Percentiles rank a stretch among this genome's conserved stretches.
Evolutionary conservation across 2,113 vertebrate genomes (phyloP).

Genomic region (Oryzias javanicus): DNA sequence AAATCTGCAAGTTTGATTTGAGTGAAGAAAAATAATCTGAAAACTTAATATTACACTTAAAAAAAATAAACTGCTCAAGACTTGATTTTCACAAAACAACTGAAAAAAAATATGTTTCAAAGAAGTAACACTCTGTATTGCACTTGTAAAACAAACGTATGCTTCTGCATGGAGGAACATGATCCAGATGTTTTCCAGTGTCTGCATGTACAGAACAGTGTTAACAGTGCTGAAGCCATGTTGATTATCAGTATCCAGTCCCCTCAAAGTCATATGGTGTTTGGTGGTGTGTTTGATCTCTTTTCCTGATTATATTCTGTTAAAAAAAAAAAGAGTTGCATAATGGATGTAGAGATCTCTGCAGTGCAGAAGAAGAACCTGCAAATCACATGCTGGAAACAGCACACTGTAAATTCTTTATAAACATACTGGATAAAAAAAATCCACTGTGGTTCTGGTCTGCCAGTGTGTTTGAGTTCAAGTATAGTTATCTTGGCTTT

Average conservation of each 20-base stretch:
- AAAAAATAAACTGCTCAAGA: background rate
- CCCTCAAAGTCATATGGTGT: slow-evolving; percentile 24
- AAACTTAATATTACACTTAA: slow-evolving; percentile 11
- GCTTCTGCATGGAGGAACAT: background rate
- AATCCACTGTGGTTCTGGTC: slow-evolving; percentile 5
- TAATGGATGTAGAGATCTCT: slow-evolving; percentile 45
- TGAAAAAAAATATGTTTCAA: background rate
- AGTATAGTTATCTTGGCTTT: slow-evolving; percentile 53
- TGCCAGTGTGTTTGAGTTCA: slow-evolving; percentile 32
- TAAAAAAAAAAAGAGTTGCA: slow-evolving; percentile 56
- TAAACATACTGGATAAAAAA: slow-evolving; percentile 30
- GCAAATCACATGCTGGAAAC: slow-evolving; percentile 24
- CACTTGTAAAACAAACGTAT: slow-evolving; percentile 11
- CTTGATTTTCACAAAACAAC: background rate
- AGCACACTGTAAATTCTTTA: slow-evolving; percentile 47
- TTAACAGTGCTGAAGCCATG: slow-evolving; percentile 67
- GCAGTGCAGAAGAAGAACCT: slow-evolving; percentile 17
- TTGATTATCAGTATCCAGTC: slow-evolving; percentile 37
- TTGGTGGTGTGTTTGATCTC: slow-evolving; percentile 19
- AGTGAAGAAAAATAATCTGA: too few species aligned
- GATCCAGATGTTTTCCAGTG: slow-evolving; percentile 24
- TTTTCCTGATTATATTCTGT: slow-evolving; percentile 56
- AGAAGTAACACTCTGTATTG: slow-evolving; percentile 13
- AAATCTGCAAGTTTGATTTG: background rate
- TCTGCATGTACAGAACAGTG: slow-evolving; percentile 25